Evolutionary conservation across 2,113 vertebrate genomes (phyloP).

Genomic region (Silurus glanis): DNA sequence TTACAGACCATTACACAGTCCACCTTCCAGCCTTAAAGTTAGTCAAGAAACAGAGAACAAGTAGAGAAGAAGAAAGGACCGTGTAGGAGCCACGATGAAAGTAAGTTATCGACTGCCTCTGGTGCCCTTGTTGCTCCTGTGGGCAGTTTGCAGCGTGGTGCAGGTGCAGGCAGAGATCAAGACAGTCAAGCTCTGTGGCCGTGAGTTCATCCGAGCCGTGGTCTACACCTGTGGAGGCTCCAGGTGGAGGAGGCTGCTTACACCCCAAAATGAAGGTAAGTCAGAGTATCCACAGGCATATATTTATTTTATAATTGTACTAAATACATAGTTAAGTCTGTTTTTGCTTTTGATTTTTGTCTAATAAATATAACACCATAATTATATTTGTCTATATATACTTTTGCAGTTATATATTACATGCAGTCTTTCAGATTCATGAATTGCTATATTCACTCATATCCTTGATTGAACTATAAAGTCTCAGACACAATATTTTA

Average conservation of each 20-base stretch:
- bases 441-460: too few species aligned
- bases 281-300: neutral
- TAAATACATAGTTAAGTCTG: neutral
- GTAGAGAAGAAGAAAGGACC: neutral
- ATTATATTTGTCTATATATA: too few species aligned
- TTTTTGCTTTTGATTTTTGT: neutral
- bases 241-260: conserved; percentile 76
- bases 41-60: neutral
- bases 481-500: too few species aligned
- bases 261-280: conserved; percentile 69
- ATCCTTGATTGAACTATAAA: too few species aligned
- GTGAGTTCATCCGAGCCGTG: conserved; percentile 81
- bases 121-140: conserved; percentile 67
- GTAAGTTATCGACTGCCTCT: conserved; percentile 40
- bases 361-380: too few species aligned
- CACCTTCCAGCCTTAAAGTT: conserved; percentile 16
- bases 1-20: neutral
- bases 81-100: conserved; percentile 61
- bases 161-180: conserved; percentile 62
- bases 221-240: conserved; percentile 89
- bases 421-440: too few species aligned
- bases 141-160: conserved; percentile 45
- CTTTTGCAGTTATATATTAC: too few species aligned
- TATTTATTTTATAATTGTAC: neutral
- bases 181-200: conserved; percentile 79